A percentile compares a stretch with the other conserved stretches of the same genome.
Evolutionary conservation across 2,888 invertebrate genomes (phyloP).

Genomic region (Drosophila trichaetosa): DNA sequence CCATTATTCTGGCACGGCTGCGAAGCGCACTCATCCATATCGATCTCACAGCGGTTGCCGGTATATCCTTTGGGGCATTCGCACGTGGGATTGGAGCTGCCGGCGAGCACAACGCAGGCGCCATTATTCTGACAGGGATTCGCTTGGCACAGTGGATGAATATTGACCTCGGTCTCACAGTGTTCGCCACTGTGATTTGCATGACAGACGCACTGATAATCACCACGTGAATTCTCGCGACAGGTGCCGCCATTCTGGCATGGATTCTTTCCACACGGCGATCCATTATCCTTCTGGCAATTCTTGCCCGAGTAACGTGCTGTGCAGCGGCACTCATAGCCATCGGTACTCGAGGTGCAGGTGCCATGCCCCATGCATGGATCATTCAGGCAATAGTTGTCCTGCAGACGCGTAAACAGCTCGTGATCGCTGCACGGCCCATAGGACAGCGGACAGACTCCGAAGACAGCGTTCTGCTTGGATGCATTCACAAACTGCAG

Average conservation of each 20-base stretch:
- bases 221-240: constrained; percentile 88
- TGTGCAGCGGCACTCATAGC: constrained; percentile 93
- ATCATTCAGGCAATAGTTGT: constrained; percentile 91
- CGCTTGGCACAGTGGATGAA: constrained; percentile 89
- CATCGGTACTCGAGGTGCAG: constrained; percentile 90
- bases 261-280: constrained; percentile 89
- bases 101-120: constrained; percentile 89
- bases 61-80: constrained; percentile 86
- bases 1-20: constrained; percentile 90
- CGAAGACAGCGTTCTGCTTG: constrained; percentile 90
- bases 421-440: constrained; percentile 88
- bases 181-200: constrained; percentile 88
- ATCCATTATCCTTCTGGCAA: constrained; percentile 93
- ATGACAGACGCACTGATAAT: constrained; percentile 90
- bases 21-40: constrained; percentile 91
- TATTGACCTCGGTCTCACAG: constrained; percentile 90
- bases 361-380: constrained; percentile 93
- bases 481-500: constrained; percentile 90
- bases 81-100: constrained; percentile 87
- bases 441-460: constrained; percentile 90
- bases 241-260: constrained; percentile 92
- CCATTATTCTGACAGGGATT: constrained; percentile 93
- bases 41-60: constrained; percentile 86
- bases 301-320: constrained; percentile 94
- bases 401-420: constrained; percentile 86